These are phyloP conservation scores for Heterotilapia buettikoferi DNA, from an alignment of 2,113 vertebrate species.

Conservation along the genomic window DNA sequence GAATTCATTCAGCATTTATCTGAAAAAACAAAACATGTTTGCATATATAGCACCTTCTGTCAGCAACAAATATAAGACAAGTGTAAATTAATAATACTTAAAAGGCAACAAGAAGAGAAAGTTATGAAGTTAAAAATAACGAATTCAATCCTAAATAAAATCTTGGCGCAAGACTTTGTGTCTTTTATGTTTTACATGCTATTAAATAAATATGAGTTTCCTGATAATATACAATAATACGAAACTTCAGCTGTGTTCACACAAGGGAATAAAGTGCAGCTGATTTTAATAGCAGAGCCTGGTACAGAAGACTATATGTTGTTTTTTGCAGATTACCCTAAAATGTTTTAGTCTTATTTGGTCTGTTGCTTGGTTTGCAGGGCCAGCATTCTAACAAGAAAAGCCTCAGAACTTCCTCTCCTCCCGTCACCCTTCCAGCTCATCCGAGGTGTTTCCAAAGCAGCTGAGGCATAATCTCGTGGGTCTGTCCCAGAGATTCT, in stretches of 20 bases:
- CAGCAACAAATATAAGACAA: background rate
- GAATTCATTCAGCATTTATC: background rate
- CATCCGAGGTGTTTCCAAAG: background rate
- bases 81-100: background rate
- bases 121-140: background rate
- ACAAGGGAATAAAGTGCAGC: background rate
- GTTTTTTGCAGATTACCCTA: background rate
- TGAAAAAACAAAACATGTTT: background rate
- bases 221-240: fast-evolving
- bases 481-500: background rate
- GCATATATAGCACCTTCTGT: background rate
- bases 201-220: background rate
- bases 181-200: background rate
- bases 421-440: fast-evolving
- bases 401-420: background rate
- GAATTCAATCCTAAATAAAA: background rate
- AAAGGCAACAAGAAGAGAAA: background rate
- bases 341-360: background rate
- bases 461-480: background rate
- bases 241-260: background rate
- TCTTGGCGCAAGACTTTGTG: background rate
- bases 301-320: background rate
- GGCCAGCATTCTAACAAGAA: background rate
- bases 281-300: background rate
- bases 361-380: background rate